Conservation (phyloP, 2,888 invertebrate species). For the Macrosoma leucophasiata region DNA sequence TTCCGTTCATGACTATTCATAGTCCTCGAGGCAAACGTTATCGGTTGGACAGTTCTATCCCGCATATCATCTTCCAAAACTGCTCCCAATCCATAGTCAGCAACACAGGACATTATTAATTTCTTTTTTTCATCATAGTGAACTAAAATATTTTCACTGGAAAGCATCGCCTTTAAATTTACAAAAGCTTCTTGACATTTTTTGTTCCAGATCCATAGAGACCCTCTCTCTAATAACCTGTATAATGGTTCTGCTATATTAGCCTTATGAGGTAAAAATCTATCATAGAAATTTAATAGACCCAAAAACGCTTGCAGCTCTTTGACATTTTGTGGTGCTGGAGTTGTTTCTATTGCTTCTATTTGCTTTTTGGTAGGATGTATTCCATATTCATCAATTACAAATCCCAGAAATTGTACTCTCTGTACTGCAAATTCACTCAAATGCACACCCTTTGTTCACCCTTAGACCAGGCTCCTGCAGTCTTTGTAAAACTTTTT, state of each 20-base stretch:
- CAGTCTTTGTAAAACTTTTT: conserved; percentile 12
- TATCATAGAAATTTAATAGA: conserved; percentile 19
- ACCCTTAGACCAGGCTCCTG: conserved; percentile 15
- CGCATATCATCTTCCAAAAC: conserved; percentile 20
- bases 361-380: conserved; percentile 13
- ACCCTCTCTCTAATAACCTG: conserved; percentile 5
- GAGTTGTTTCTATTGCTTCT: conserved; percentile 15
- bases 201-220: conserved; percentile 3
- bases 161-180: conserved; percentile 9
- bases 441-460: conserved; percentile 13
- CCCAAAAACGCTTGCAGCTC: conserved; percentile 15
- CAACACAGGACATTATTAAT: conserved; percentile 15
- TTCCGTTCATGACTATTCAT: conserved; percentile 21
- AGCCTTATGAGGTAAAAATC: conserved; percentile 16
- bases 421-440: conserved; percentile 11
- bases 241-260: conserved; percentile 16
- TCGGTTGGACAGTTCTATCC: conserved; percentile 21
- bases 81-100: conserved; percentile 22
- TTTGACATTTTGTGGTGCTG: conserved; percentile 12
- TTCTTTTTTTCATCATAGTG: too few relatives aligned
- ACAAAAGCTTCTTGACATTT: conserved; percentile 3
- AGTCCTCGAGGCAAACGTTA: conserved; percentile 23
- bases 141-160: conserved; percentile 10
- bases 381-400: conserved; percentile 12
- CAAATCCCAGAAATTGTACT: conserved; percentile 16